Evolutionary conservation across 2,888 invertebrate genomes (phyloP).

Genomic region (Drosophila robusta): DNA sequence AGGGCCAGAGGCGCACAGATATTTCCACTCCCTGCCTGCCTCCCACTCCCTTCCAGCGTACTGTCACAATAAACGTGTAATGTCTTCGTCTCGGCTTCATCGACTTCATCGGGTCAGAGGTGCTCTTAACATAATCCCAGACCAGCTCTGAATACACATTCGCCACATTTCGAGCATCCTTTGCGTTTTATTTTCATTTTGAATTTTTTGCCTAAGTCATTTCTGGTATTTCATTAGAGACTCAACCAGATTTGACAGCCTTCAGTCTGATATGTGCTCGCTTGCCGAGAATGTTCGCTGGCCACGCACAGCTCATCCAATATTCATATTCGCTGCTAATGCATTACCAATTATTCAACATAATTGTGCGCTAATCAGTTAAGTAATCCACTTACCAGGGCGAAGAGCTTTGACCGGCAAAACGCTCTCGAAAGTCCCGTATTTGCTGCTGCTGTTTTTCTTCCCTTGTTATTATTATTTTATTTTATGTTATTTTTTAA

Average conservation of each 20-base stretch:
- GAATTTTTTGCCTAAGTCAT: conserved; percentile 19
- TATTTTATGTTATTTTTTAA: not conserved
- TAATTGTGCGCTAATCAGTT: conserved; percentile 53
- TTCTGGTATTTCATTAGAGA: conserved; percentile 35
- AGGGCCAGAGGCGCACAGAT: conserved; percentile 16
- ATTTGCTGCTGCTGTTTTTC: not conserved
- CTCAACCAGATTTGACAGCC: conserved; percentile 13
- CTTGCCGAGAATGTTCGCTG: not conserved
- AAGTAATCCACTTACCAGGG: conserved; percentile 48
- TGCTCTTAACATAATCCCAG: conserved; percentile 25
- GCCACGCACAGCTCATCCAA: conserved; percentile 10
- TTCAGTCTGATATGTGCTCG: not conserved
- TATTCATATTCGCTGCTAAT: conserved; percentile 35
- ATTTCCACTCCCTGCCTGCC: not conserved
- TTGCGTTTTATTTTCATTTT: conserved; percentile 25
- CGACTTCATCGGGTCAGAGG: conserved; percentile 23
- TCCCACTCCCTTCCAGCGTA: not conserved
- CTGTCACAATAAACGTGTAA: conserved; percentile 56
- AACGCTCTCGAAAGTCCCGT: not conserved
- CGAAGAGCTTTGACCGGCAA: conserved; percentile 3
- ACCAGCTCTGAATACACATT: conserved; percentile 14
- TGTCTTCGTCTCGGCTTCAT: conserved; percentile 50
- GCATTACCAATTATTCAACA: conserved; percentile 51
- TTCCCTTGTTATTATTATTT: not conserved
- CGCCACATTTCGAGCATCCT: conserved; percentile 26